These are phyloP conservation scores for Lepidostoma basale DNA, from an alignment of 1,140 invertebrate species.

Conservation along the genomic window DNA sequence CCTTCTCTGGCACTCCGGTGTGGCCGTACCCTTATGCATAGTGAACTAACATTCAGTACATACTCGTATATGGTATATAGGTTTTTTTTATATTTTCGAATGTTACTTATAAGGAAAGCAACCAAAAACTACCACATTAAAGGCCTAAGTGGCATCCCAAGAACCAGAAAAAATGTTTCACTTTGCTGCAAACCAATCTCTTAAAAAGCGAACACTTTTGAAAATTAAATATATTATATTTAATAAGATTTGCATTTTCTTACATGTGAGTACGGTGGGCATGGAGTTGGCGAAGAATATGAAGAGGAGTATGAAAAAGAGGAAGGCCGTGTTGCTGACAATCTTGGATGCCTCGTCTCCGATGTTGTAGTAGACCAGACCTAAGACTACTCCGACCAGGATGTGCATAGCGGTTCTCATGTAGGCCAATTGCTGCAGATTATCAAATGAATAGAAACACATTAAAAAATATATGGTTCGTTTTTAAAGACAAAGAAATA, in stretches of 20 bases:
- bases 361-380: conserved; percentile 79
- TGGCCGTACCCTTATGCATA: too few relatives aligned
- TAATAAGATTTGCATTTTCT: too few relatives aligned
- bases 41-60: too few relatives aligned
- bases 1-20: too few relatives aligned
- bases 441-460: not conserved
- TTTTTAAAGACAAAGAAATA: too few relatives aligned
- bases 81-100: too few relatives aligned
- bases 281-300: conserved; percentile 87
- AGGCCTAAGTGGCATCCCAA: too few relatives aligned
- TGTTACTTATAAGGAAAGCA: not conserved
- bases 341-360: conserved; percentile 79
- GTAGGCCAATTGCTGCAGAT: conserved; percentile 71
- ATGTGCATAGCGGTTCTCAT: conserved; percentile 76
- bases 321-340: conserved; percentile 78
- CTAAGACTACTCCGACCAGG: conserved; percentile 77
- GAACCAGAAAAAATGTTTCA: too few relatives aligned
- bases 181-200: too few relatives aligned
- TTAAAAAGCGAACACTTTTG: not conserved
- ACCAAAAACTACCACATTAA: too few relatives aligned
- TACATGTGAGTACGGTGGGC: conserved; percentile 88
- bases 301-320: conserved; percentile 86
- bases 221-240: too few relatives aligned
- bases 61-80: too few relatives aligned
- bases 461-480: not conserved